Conservation (phyloP, 2,113 vertebrate species). For the Myotis davidii region DNA sequence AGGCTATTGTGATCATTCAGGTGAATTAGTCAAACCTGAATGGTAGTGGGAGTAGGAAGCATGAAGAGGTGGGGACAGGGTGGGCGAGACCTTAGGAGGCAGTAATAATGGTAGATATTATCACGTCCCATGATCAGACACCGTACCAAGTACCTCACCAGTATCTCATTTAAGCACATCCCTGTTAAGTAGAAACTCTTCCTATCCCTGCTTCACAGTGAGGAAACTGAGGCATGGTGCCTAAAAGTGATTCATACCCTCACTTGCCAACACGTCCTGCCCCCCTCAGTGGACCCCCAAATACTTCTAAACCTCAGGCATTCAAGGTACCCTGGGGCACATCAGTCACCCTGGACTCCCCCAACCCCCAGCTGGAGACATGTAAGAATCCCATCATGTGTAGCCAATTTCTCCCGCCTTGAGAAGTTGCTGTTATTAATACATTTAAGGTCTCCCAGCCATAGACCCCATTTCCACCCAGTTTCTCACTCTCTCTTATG, state of each 20-base stretch:
- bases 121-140: not conserved
- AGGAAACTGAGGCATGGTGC: not conserved
- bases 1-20: not conserved
- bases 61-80: not conserved
- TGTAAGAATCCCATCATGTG: rapidly evolving
- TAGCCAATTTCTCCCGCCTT: not conserved
- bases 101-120: not conserved
- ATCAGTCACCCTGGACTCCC: not conserved
- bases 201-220: not conserved
- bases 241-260: not conserved
- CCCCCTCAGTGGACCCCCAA: not conserved
- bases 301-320: not conserved
- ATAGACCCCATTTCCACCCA: not conserved
- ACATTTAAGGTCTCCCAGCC: not conserved
- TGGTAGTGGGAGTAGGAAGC: not conserved
- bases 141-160: not conserved
- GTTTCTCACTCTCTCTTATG: not conserved
- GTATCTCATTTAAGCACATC: not conserved
- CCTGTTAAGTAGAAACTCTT: not conserved
- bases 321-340: not conserved
- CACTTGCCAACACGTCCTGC: not conserved
- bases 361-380: not conserved
- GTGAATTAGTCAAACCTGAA: not conserved
- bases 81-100: not conserved
- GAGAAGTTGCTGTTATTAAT: not conserved